Percentiles rank a stretch among this genome's conserved stretches.
phyloP scores from a whole-genome alignment of 2,888 invertebrate species.

The Cerastis rubricosa region DNA sequence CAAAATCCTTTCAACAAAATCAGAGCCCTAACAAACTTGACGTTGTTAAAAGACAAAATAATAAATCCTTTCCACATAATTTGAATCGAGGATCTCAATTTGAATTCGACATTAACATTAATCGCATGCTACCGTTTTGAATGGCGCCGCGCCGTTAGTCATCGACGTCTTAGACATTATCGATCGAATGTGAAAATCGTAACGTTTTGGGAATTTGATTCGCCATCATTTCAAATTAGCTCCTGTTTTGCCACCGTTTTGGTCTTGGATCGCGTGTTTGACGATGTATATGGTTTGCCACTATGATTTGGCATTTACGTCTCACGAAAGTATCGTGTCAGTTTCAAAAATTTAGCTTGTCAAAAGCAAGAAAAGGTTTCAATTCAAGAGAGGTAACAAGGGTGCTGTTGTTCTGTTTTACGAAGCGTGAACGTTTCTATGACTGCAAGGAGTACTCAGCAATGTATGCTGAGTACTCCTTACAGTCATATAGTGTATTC shows the following conservation, averaged over 20 bases:
- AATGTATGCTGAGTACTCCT: no score
- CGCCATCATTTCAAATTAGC: slow-evolving; percentile 53
- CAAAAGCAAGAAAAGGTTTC: background rate
- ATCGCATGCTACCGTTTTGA: slow-evolving; percentile 55
- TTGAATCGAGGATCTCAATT: slow-evolving; percentile 45
- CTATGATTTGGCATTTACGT: slow-evolving; percentile 26
- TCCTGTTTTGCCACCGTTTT: slow-evolving; percentile 52
- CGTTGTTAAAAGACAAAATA: slow-evolving; percentile 13
- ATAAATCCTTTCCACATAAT: slow-evolving; percentile 33
- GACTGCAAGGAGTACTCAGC: background rate
- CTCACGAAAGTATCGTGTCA: background rate
- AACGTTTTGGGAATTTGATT: slow-evolving; percentile 52
- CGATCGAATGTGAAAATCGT: slow-evolving; percentile 53
- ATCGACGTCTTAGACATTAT: slow-evolving; percentile 48
- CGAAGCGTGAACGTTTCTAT: background rate
- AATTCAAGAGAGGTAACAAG: background rate
- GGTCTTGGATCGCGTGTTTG: slow-evolving; percentile 53
- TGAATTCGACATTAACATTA: slow-evolving; percentile 49
- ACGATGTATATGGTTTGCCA: slow-evolving; percentile 11
- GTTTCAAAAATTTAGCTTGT: slow-evolving; percentile 2
- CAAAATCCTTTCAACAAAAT: slow-evolving; percentile 5
- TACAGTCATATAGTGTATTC: no score
- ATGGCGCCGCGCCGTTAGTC: slow-evolving; percentile 64
- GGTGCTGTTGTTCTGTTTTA: background rate
- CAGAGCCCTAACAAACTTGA: background rate